Conservation (phyloP, 2,797 vertebrate species). For the Naso thynnoides region DNA sequence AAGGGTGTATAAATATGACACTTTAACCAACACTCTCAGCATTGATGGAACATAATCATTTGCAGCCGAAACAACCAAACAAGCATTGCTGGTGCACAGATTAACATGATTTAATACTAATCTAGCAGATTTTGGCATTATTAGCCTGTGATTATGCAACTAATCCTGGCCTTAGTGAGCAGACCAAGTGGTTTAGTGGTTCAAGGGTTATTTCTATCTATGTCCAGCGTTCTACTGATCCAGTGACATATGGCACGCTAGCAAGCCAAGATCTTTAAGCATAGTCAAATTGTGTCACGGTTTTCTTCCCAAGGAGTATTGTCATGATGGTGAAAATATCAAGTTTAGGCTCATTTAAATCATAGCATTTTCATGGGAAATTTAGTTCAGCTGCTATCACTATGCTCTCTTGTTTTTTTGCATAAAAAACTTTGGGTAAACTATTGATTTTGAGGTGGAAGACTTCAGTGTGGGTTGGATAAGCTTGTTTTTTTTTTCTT, state of each 20-base stretch:
- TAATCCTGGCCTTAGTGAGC: conserved; percentile 68
- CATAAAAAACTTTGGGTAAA: background rate
- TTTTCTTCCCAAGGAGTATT: conserved; percentile 12
- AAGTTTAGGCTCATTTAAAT: background rate
- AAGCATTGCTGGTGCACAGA: conserved; percentile 42
- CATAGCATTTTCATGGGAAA: background rate
- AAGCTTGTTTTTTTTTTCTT: too few relatives aligned
- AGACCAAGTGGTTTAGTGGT: conserved; percentile 66
- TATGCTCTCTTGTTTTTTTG: background rate
- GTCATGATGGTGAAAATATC: conserved; percentile 5
- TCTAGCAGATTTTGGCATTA: conserved; percentile 70
- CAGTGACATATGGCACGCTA: conserved; percentile 69
- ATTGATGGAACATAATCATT: conserved; percentile 17
- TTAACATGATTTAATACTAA: conserved; percentile 70
- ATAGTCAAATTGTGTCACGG: conserved; percentile 28
- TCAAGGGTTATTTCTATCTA: conserved; percentile 68
- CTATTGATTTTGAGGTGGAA: background rate
- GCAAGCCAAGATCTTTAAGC: conserved; percentile 41
- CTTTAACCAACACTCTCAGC: conserved; percentile 5
- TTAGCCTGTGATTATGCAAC: conserved; percentile 75
- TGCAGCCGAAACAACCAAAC: conserved; percentile 28
- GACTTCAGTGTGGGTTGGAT: background rate
- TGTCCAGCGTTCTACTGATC: conserved; percentile 64
- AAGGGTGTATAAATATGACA: conserved; percentile 30
- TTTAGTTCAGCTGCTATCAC: background rate